phyloP scores from a whole-genome alignment of 2,888 invertebrate species.

The Rhimphoctona megacephalus region DNA sequence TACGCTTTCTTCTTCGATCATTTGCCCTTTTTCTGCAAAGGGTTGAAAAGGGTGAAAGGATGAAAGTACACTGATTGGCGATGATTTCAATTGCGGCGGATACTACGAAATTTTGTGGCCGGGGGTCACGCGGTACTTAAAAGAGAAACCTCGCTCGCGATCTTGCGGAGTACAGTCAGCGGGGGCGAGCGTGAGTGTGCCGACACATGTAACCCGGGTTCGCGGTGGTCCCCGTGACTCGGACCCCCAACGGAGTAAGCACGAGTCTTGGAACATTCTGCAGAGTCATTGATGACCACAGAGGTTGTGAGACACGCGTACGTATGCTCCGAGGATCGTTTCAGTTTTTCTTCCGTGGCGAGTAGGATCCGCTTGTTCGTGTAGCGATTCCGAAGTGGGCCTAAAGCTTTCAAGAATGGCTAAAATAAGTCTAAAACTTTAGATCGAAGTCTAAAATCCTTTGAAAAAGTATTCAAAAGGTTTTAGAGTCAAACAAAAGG shows the following conservation, averaged over 20 bases:
- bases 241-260: conserved; percentile 72
- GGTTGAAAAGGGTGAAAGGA: not conserved
- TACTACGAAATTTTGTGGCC: conserved; percentile 5
- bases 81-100: not conserved
- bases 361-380: not conserved
- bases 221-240: conserved; percentile 73
- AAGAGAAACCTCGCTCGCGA: conserved; percentile 72
- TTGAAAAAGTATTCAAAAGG: not conserved
- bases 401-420: not conserved
- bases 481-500: not conserved
- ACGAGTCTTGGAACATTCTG: conserved; percentile 77
- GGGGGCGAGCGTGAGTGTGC: conserved; percentile 74
- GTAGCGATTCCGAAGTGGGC: not conserved
- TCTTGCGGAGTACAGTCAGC: conserved; percentile 64
- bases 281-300: conserved; percentile 80
- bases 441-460: not conserved
- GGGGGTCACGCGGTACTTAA: conserved; percentile 78
- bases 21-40: not conserved
- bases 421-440: not conserved
- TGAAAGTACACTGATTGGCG: not conserved
- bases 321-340: conserved; percentile 64
- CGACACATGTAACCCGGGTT: conserved; percentile 80
- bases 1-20: not conserved
- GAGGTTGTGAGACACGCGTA: conserved; percentile 76
- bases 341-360: conserved; percentile 17